Percentiles rank a stretch among this genome's conserved stretches.
phyloP scores from a whole-genome alignment of 2,888 invertebrate genomes.

The Microchrysa polita region DNA sequence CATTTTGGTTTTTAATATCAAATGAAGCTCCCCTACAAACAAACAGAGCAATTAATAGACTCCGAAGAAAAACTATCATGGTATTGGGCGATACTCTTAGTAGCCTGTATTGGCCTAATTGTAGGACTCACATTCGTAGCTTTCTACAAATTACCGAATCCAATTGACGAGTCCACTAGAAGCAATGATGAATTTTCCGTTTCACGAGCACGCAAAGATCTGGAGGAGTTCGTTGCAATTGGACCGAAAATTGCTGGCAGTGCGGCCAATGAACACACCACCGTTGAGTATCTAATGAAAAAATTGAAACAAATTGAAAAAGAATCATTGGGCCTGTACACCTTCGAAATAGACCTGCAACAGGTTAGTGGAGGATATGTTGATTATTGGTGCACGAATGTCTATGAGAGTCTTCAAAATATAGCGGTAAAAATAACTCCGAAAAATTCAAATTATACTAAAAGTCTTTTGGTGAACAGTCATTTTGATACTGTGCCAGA shows the following conservation, averaged over 20 bases:
- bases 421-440: constrained; percentile 60
- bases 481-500: constrained; percentile 92
- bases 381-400: constrained; percentile 59
- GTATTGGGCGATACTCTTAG: constrained; percentile 29
- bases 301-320: constrained; percentile 55
- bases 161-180: too few relatives aligned
- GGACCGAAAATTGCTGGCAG: constrained; percentile 80
- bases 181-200: too few relatives aligned
- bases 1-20: background rate
- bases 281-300: constrained; percentile 65
- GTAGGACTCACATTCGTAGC: constrained; percentile 25
- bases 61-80: constrained; percentile 17
- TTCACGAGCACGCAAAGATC: constrained; percentile 70
- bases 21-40: background rate
- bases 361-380: constrained; percentile 61
- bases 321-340: constrained; percentile 54
- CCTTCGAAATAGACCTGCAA: constrained; percentile 60
- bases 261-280: constrained; percentile 73
- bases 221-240: constrained; percentile 70
- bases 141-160: constrained; percentile 25
- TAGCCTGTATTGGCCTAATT: background rate
- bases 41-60: background rate
- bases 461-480: constrained; percentile 78
- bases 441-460: constrained; percentile 56
- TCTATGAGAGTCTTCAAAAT: constrained; percentile 62